These are phyloP conservation scores for Apistogramma diplotaenia DNA, from an alignment of 2,113 vertebrate species.

Conservation along the genomic window DNA sequence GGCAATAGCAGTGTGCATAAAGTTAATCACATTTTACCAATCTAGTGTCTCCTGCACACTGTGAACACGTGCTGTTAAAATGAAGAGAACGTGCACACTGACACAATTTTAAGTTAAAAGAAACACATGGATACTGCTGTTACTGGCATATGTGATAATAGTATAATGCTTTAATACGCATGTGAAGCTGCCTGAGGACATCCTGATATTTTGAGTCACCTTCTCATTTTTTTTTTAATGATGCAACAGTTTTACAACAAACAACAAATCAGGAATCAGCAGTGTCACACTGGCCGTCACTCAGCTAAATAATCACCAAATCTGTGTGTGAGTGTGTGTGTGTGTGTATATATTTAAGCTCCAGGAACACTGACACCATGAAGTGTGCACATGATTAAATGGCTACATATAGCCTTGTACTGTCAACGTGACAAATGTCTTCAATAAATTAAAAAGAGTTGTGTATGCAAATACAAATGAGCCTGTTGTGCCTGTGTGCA, in stretches of 20 bases:
- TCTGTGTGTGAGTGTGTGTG: neutral
- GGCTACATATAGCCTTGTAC: neutral
- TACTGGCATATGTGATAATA: neutral
- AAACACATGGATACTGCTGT: neutral
- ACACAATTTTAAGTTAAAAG: neutral
- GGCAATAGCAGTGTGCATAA: slow-evolving; percentile 1
- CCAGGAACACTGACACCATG: neutral
- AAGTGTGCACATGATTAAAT: neutral
- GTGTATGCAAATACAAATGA: neutral
- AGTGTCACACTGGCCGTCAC: neutral
- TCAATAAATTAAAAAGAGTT: neutral
- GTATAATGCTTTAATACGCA: neutral
- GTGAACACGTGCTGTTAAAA: neutral
- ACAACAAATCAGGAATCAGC: neutral
- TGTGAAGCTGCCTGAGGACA: neutral
- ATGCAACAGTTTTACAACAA: neutral
- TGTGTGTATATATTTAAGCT: neutral
- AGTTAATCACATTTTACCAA: neutral
- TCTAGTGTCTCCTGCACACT: neutral
- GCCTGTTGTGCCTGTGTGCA: no score
- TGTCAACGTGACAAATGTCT: neutral
- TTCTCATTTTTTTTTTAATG: neutral
- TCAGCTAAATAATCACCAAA: neutral
- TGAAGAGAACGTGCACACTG: neutral
- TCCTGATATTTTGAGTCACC: neutral